Percentiles rank a stretch among this genome's conserved stretches.
Evolutionary conservation across 1,140 invertebrate species (phyloP).

Genomic region (Scaptomyza pallida): DNA sequence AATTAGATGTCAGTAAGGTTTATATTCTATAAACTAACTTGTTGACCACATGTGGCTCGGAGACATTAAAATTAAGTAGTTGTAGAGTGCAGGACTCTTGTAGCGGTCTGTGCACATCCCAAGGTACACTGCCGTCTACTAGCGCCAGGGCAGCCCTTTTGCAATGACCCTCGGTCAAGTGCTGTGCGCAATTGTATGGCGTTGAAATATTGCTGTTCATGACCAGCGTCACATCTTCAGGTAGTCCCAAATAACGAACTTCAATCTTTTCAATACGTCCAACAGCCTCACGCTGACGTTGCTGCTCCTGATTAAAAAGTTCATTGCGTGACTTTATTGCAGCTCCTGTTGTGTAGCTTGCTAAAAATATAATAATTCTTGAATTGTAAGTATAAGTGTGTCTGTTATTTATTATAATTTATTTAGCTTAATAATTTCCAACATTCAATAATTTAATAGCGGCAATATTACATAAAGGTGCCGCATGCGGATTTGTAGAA

Average conservation of each 20-base stretch:
- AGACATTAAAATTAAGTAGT: slow-evolving; percentile 91
- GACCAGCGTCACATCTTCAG: slow-evolving; percentile 89
- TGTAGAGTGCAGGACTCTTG: slow-evolving; percentile 90
- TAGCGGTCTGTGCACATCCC: slow-evolving; percentile 97
- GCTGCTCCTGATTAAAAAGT: slow-evolving; percentile 92
- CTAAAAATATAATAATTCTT: slow-evolving; percentile 25
- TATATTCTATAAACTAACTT: slow-evolving; percentile 49
- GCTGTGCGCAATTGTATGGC: slow-evolving; percentile 95
- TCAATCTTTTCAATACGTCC: slow-evolving; percentile 96
- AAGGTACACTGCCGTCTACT: slow-evolving; percentile 90
- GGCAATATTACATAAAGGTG: slow-evolving; percentile 59
- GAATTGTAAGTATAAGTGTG: background rate
- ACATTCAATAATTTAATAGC: background rate
- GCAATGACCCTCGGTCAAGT: slow-evolving; percentile 90
- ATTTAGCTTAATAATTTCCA: background rate
- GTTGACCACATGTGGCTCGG: slow-evolving; percentile 89
- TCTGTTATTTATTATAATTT: background rate
- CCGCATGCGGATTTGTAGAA: slow-evolving; percentile 21
- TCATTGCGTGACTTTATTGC: slow-evolving; percentile 86
- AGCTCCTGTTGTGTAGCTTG: slow-evolving; percentile 24
- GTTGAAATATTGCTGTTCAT: slow-evolving; percentile 98
- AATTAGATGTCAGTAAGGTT: too few relatives aligned
- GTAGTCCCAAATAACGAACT: slow-evolving; percentile 90
- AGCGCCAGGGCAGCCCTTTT: slow-evolving; percentile 91
- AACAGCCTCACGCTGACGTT: slow-evolving; percentile 88